Evolutionary conservation across 2,888 invertebrate genomes (phyloP).

Genomic region (Rhogogaster chlorosoma): DNA sequence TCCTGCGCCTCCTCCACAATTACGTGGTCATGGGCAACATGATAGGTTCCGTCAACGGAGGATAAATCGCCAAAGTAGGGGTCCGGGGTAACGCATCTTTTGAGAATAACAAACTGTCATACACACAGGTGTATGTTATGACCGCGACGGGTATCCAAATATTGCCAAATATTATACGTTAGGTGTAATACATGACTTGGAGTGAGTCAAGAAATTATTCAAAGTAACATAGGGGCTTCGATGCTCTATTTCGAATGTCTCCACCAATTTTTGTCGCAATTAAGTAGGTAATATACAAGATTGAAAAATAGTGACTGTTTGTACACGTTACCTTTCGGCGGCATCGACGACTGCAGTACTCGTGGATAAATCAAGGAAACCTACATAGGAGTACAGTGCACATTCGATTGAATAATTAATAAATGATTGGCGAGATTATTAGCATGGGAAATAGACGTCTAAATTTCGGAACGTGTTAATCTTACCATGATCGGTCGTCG

Average conservation of each 20-base stretch:
- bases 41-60: constrained; percentile 26
- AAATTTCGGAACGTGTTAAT: not conserved
- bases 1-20: not conserved
- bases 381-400: not conserved
- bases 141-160: not conserved
- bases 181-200: not conserved
- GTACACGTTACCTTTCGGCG: constrained; percentile 16
- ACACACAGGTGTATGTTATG: not conserved
- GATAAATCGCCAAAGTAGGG: constrained; percentile 18
- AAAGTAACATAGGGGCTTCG: no score
- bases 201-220: not conserved
- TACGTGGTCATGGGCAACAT: not conserved
- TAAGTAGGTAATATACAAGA: no score
- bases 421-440: not conserved
- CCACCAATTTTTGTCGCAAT: not conserved
- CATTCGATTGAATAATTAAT: not conserved
- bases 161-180: not conserved
- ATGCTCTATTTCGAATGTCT: not conserved
- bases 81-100: constrained; percentile 15
- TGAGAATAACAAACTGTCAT: not conserved
- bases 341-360: constrained; percentile 18
- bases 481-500: not conserved
- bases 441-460: not conserved
- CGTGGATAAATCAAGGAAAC: constrained; percentile 25
- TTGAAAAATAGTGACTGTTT: not conserved